Evolutionary conservation across 1,140 invertebrate genomes (phyloP), one percentile per base, ranked within the genome.

Genomic region (Diorhabda carinulata): DNA sequence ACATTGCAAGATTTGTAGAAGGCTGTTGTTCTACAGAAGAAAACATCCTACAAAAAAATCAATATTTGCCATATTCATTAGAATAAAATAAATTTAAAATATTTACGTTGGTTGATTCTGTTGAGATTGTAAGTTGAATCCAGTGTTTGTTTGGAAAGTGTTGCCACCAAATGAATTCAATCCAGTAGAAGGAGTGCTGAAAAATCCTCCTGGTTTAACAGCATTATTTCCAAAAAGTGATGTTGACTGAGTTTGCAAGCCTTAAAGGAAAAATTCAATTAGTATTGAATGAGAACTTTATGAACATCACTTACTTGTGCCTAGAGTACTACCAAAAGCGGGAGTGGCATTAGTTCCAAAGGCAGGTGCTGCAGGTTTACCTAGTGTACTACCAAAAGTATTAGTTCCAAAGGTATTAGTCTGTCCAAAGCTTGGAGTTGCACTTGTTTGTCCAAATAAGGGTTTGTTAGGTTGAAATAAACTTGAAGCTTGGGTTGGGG

Each of bases 391-490:
- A n/a, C 80, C 81, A 67, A 83, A 84, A 57, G 64, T 58, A 1
- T 70, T 73, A 2, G 82, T 77, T 1, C 82, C 85, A 5, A 83
- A 77, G 9, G 82, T 81, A 85, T 74, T 57, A 4, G 81, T 71
- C 70, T 82, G 82, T 10, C 83, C 82, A 69, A 86, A 86, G 6
- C 25, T 66, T 68, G 73, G 86, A 0, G 84, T 85, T 4, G 85
- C 84, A 4, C 86, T 85, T 2, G 85, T 80, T 52, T 85, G 79
- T n/a, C 84, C 82, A 76, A 90, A 85, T 57, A 78, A 78, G 41
- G 80, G 76, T 56, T 83, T 80, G 9, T 81, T 69, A 6, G 70
- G 66, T 67, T 74, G 74, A 67, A 78, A 79, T 73, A 83, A 68
- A 65, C 63, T 75, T 40, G 74, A 59, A 9, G 68, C 57, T 66